These are phyloP conservation scores for Physeter macrocephalus DNA, from an alignment of 2,113 vertebrate genomes.

Conservation along the genomic window DNA sequence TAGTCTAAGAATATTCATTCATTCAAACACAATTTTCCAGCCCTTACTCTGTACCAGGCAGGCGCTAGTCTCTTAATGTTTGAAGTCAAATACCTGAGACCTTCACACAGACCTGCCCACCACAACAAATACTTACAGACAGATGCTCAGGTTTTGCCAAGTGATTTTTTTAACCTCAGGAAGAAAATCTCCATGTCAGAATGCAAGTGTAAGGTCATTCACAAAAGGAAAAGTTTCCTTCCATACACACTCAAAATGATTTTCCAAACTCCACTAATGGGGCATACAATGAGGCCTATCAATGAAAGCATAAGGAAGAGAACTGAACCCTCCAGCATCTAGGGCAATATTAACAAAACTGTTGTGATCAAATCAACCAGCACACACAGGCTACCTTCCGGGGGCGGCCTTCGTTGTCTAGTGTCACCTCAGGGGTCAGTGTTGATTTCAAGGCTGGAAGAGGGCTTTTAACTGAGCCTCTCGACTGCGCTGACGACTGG, in stretches of 20 bases:
- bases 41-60: not conserved
- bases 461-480: constrained; percentile 54
- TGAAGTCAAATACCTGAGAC: not conserved
- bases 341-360: constrained; percentile 52
- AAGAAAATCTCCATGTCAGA: not conserved
- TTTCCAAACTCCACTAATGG: constrained; percentile 17
- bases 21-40: not conserved
- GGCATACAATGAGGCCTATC: not conserved
- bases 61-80: not conserved
- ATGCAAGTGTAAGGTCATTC: not conserved
- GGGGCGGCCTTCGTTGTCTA: constrained; percentile 55
- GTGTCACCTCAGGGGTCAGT: constrained; percentile 55
- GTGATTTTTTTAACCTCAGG: constrained; percentile 7
- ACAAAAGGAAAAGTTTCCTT: constrained; percentile 18
- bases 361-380: constrained; percentile 53
- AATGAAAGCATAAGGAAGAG: constrained; percentile 40
- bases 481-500: constrained; percentile 46
- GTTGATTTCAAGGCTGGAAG: constrained; percentile 49
- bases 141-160: not conserved
- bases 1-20: not conserved
- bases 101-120: not conserved
- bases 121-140: not conserved
- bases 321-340: constrained; percentile 2
- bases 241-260: constrained; percentile 11
- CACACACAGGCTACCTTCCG: constrained; percentile 16